Base-by-base conservation (phyloP, 2,113 vertebrate genomes). In the Acanthochromis polyacanthus region DNA sequence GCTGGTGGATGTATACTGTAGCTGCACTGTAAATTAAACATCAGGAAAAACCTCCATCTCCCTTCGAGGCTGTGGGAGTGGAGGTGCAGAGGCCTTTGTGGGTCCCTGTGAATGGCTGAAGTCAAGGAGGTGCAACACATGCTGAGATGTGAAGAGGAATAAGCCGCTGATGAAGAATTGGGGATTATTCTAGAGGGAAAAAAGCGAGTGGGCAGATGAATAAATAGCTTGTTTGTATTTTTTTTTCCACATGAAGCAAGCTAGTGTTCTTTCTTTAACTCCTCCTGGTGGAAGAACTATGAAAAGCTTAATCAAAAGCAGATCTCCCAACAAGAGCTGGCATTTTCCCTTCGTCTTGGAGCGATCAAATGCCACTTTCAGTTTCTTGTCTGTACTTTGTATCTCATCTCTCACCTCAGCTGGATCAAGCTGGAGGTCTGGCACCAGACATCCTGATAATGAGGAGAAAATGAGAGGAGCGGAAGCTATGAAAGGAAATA, bases 401-500 rank as follows among this genome's bases (percentile, higher is more conserved):
- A 89, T 84, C 83, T 83, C 85, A 79, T 87, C 87, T 78, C 85
- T 74, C 84, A 83, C 83, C 64, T 87, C 72, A 53, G 81, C 60
- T 72, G 74, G 83, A 86, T 80, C 77, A 71, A 55, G 72, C 73
- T 63, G 73, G 74, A 85, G 83, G 82, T 83, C 90, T 90, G 93
- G 89, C 84, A 90, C 81, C 72, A 85, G 82, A 55, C 73, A 63
- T 80, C 75, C 86, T 73, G 86, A 91, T 91, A 92, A 93, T 89
- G 83, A 89, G 82, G 72, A 88, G 85, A 91, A 93, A 93, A 90
- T 74, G 91, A 91, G 88, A 86, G 22, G 51, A 83, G 69, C 62
- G 85, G 89, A 93, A 93, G 82, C 80, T 38, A 68, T 76, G 88
- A 91, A 88, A 91, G 88, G 88, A 93, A 92, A 93, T 91, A 90